Base-by-base conservation (phyloP, 2,888 invertebrate genomes). In the Eupithecia subumbrata region DNA sequence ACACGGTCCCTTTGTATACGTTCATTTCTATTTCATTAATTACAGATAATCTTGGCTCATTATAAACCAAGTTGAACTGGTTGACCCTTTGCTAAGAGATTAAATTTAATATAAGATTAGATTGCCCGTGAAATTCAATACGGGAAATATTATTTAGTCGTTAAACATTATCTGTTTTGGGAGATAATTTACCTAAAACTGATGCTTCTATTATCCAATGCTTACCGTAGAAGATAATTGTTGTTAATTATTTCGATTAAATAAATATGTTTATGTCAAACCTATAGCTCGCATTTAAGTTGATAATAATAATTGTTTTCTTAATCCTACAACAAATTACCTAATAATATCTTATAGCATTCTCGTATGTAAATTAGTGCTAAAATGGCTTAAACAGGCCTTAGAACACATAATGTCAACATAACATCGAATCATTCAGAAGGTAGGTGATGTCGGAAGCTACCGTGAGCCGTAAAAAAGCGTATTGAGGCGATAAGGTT, bases 21-120 rank as follows among this genome's bases (percentile, higher is more conserved):
- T 78, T 68, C 68, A 68, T 43, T 45, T 68, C 75, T 75, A 77
- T 80, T 80, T 82, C 79, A 85, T 84, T 85, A 71, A 30, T 22
- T 81, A 83, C 81, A 74, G 74, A 74, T 74, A 81, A 82, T 75
- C 80, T 71, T 78, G 69, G 76, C 79, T 79, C 84, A 79, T 82
- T 75, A 81, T 72, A 76, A 73, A 71, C 82, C 76, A 25, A 16
- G 40, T 43, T 82, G 81, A 83, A 82, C 82, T 71, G 60, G 60
- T 64, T 76, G 76, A 69, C 69, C 72, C 72, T 77, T 77, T 70
- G 52, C 25, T 52, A 60, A 72, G 75, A 78, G 69, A 77, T 78
- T 76, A 45, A 76, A 78, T 77, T 78, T 77, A 74, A 79, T 77
- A 78, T 69, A 73, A 43, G 67, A 68, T 69, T 12, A 69, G 71